A percentile compares a stretch with the other conserved stretches of the same genome.
Conservation (phyloP, 1,140 invertebrate species). For the Radopholus similis region DNA sequence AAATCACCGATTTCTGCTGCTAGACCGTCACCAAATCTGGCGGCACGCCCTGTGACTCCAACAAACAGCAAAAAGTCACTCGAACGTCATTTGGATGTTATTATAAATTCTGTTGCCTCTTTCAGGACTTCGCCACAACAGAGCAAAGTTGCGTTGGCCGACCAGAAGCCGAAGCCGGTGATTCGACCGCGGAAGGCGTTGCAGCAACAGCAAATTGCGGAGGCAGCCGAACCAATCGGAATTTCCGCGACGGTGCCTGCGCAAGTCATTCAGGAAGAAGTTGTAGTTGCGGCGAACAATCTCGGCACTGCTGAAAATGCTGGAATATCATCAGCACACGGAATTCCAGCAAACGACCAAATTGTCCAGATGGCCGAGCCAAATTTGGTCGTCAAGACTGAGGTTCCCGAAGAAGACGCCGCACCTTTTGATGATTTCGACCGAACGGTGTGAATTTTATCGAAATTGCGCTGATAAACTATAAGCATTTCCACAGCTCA, state of each 20-base stretch:
- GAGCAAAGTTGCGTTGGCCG: neutral
- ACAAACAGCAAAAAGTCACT: neutral
- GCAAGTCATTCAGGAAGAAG: neutral
- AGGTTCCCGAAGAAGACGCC: neutral
- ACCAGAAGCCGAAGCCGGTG: neutral
- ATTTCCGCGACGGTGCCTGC: neutral
- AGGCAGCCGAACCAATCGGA: neutral
- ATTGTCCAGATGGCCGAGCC: neutral
- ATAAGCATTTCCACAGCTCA: neutral
- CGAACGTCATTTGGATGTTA: neutral
- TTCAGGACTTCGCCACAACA: neutral
- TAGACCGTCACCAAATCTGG: too few relatives aligned
- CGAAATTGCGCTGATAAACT: neutral
- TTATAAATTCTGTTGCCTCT: neutral
- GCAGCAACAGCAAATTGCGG: neutral
- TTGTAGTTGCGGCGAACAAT: neutral
- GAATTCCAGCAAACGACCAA: too few relatives aligned
- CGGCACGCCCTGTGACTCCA: too few relatives aligned
- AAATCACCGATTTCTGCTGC: too few relatives aligned
- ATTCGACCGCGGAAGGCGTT: neutral
- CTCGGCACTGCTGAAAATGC: neutral
- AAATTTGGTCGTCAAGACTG: neutral
- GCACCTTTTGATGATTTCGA: neutral
- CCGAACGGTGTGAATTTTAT: too few relatives aligned
- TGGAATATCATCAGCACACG: neutral